Evolutionary conservation across 2,797 vertebrate genomes (phyloP).

Genomic region (Corythornis leucogaster): DNA sequence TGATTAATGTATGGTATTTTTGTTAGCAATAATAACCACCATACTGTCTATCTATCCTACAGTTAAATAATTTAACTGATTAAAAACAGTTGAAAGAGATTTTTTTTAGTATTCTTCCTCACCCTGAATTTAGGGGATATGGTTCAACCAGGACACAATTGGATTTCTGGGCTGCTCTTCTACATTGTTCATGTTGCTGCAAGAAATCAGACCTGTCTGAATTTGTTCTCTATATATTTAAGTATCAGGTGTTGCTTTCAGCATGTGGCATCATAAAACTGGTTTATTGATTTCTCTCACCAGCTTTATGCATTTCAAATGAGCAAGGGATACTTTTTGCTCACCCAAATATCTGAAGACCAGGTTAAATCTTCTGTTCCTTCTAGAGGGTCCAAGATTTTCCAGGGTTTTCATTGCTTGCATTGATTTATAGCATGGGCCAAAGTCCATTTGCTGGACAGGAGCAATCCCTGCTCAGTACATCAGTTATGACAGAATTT

Average conservation of each 20-base stretch:
- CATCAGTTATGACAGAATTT: not conserved
- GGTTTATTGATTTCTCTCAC: not conserved
- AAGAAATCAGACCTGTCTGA: not conserved
- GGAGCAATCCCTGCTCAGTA: not conserved
- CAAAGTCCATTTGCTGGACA: not conserved
- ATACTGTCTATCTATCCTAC: not conserved
- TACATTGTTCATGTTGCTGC: not conserved
- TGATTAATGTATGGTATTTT: not conserved
- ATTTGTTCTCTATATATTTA: not conserved
- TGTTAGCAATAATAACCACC: not conserved
- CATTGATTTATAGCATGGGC: not conserved
- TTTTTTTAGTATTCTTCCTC: not conserved
- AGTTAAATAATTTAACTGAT: not conserved
- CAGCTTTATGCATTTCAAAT: not conserved
- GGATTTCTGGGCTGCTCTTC: too few species aligned
- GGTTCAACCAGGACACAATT: too few species aligned
- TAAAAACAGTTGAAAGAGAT: not conserved
- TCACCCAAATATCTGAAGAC: not conserved
- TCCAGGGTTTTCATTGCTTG: not conserved
- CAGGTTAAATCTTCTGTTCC: not conserved
- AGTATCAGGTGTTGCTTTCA: not conserved
- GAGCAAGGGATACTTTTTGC: not conserved
- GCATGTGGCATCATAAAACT: not conserved
- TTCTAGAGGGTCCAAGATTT: not conserved
- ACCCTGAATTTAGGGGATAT: not conserved